Conservation (phyloP, 1,140 invertebrate genomes). For the Drosophila hydei region DNA sequence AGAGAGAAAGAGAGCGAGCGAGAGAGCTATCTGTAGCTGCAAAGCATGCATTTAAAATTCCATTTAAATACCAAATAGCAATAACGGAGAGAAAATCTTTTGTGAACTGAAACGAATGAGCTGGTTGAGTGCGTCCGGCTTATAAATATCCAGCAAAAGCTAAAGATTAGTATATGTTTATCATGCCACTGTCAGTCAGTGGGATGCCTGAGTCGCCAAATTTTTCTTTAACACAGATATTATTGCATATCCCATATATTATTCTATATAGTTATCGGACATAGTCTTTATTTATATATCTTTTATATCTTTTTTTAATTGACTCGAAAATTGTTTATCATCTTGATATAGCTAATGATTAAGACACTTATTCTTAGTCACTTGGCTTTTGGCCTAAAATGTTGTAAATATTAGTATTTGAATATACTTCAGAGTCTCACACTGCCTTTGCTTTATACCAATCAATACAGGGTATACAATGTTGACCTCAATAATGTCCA, state of each 20-base stretch:
- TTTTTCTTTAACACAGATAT: too few species aligned
- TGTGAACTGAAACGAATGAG: not conserved
- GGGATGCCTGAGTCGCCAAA: too few species aligned
- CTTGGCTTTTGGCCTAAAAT: too few species aligned
- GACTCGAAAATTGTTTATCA: too few species aligned
- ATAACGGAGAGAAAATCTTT: slow-evolving; percentile 26
- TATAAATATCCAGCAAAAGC: not conserved
- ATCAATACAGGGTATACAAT: not conserved
- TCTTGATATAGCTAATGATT: too few species aligned
- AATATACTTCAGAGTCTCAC: not conserved
- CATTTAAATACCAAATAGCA: slow-evolving; percentile 58
- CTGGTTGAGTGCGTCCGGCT: not conserved
- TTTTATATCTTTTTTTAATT: too few species aligned
- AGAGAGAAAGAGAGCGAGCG: not conserved
- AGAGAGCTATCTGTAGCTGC: slow-evolving; percentile 9
- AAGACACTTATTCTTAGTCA: too few species aligned
- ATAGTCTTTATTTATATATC: too few species aligned
- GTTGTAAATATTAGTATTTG: too few species aligned
- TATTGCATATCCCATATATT: too few species aligned
- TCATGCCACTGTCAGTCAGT: too few species aligned
- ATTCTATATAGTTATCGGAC: too few species aligned
- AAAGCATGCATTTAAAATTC: slow-evolving; percentile 53
- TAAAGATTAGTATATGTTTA: not conserved
- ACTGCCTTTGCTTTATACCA: not conserved
- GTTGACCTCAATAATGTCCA: slow-evolving; percentile 24